Base-by-base conservation (phyloP, 2,797 vertebrate genomes). In the Chromis chromis region DNA sequence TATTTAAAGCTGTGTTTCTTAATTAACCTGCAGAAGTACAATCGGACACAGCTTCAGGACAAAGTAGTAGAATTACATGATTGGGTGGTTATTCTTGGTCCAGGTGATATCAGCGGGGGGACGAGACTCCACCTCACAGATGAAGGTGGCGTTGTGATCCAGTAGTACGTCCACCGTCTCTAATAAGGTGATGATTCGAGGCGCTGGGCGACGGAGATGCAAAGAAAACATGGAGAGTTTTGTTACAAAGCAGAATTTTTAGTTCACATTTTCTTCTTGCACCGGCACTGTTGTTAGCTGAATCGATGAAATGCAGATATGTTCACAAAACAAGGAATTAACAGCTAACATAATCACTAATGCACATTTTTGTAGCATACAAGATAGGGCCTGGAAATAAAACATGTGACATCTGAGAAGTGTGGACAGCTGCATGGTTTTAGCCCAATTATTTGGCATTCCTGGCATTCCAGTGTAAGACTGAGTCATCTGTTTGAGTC, bases 1-100 rank as follows among this genome's bases (percentile, higher is more conserved):
- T 9, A 31, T 31, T 1, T 8, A 31, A 31, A 31, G 31, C 31
- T 31, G 25, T 25, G 25, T 25, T 25, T 25, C 25, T 25, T 25
- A 2, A 25, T 25, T 25, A 2, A 31, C 2, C 31, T 31, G 8
- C 31, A 31, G 31, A 31, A 31, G 31, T 31, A 31, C 31, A 25
- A 4, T 31, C 28, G 2, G 9, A 36, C 33, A 36, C 7, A 36
- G 33, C 3, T 12, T 36, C 33, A 36, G 33, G 7, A 36, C 28
- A 10, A 10, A 12, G 33, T 2, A 3, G 33, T 31, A 16, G n/a
- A 70, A 95, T 87, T 89, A 98, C 98, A 96, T 96, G 84, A 99
- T 97, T 28, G 94, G 96, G 77, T 98, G 95, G 91, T 97, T 97
- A 84, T 99, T 99, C 74, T 96, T 96, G 1, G 96, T 98, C 98